phyloP scores from a whole-genome alignment of 2,888 invertebrate genomes.

The Netelia fuscicornis region DNA sequence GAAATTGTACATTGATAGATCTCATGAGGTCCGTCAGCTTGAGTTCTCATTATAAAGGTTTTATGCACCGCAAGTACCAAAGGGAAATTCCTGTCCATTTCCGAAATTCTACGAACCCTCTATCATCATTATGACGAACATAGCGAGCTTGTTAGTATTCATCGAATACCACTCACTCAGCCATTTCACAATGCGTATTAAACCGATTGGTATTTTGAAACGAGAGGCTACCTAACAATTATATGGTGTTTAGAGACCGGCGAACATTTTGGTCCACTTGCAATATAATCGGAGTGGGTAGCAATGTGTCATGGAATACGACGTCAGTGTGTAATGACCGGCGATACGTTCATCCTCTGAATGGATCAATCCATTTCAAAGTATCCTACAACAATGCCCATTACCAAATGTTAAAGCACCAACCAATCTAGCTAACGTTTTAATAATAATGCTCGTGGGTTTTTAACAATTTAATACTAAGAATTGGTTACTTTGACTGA shows the following conservation, averaged over 20 bases:
- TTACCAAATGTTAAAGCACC: too few relatives aligned
- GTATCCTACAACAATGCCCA: too few relatives aligned
- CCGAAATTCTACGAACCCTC: neutral
- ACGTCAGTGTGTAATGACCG: neutral
- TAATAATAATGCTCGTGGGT: too few relatives aligned
- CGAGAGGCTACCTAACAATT: neutral
- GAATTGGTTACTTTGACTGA: too few relatives aligned
- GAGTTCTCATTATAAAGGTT: neutral
- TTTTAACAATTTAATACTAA: too few relatives aligned
- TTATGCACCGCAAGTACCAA: neutral
- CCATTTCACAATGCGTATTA: neutral
- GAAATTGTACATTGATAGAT: neutral
- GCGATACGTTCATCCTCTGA: neutral
- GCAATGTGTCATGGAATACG: slow-evolving; percentile 5
- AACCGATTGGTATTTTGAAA: neutral
- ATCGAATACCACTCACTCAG: neutral
- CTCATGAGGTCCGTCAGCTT: neutral
- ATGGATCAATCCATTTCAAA: neutral
- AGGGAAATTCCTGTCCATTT: neutral
- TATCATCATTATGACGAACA: neutral
- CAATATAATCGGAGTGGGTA: neutral
- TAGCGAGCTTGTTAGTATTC: neutral
- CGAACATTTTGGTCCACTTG: slow-evolving; percentile 28
- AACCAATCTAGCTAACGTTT: too few relatives aligned
- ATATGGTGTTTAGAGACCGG: neutral